Base-by-base conservation (phyloP, 2,888 invertebrate genomes). In the Ypsolopha scabrella region DNA sequence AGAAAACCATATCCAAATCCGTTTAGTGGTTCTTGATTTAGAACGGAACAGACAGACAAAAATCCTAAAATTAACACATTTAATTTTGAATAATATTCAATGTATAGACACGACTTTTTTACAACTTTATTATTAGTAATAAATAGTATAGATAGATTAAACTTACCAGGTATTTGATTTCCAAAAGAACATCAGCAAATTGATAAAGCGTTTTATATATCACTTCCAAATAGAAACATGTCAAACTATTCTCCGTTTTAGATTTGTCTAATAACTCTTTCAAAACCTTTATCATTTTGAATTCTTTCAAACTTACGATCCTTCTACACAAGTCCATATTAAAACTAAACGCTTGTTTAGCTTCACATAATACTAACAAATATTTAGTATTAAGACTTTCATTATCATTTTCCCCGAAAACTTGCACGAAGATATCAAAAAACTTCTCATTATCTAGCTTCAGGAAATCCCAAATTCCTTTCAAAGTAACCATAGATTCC, bases 151-250 rank as follows among this genome's bases (percentile, higher is more conserved):
- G n/a, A n/a, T n/a, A n/a, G 2, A 24, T 24, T 6, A 35, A 45
- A 55, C 61, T 57, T 55, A 79, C 78, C 70, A 64, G 58, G 53
- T 60, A 54, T 10, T 67, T 53, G 0, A 56, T 24, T 11, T 67
- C 67, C 45, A 70, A 38, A 6, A 74, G 50, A 8, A 59, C 57
- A 4, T 57, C 58, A 13, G 59, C 51, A 52, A 63, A 74, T n/a
- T 61, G 63, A 10, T 58, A 62, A 3, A 70, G 41, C 48, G 72
- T 71, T n/a, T 55, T 55, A 45, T 72, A 58, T 1, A 65, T 53
- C 0, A 61, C 58, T 52, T 67, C 65, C 35, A 61, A 50, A 10
- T 53, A 34, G 7, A 55, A 57, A 1, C 53, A 10, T 6, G 57
- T 55, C 0, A 8, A 1, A 39, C 53, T 45, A 11, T 50, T 41